These are phyloP conservation scores for Danionella cerebrum DNA, from an alignment of 2,113 vertebrate genomes.

Conservation along the genomic window DNA sequence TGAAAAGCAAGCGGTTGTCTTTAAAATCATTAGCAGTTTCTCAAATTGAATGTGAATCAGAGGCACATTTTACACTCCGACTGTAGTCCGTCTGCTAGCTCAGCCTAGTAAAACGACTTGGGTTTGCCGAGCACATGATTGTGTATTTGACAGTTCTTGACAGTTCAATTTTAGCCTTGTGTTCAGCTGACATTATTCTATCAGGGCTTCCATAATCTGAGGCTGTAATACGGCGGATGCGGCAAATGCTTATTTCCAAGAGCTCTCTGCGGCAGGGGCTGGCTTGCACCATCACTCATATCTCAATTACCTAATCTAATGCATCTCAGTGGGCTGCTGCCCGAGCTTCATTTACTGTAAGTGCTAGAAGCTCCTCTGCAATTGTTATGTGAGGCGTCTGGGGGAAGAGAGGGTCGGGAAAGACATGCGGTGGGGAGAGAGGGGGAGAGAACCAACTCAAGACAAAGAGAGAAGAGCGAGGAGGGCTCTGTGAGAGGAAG, in stretches of 20 bases:
- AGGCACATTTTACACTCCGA: neutral
- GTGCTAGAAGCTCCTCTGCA: constrained; percentile 59
- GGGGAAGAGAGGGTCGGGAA: constrained; percentile 30
- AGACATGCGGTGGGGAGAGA: too few species aligned
- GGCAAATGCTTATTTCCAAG: constrained; percentile 37
- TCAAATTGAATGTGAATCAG: neutral
- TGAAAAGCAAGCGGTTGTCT: neutral
- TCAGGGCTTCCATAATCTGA: constrained; percentile 36
- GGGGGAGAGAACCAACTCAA: constrained; percentile 3
- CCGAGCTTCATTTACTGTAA: constrained; percentile 60
- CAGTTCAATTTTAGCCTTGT: constrained; percentile 49
- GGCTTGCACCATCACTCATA: constrained; percentile 56
- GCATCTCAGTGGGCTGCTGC: constrained; percentile 59
- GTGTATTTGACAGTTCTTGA: constrained; percentile 48
- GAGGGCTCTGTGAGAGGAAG: constrained; percentile 63
- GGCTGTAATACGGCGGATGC: constrained; percentile 28
- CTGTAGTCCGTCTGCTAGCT: neutral
- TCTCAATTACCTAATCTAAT: constrained; percentile 79
- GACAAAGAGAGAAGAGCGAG: constrained; percentile 36
- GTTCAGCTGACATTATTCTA: constrained; percentile 44
- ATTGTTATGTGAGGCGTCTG: constrained; percentile 64
- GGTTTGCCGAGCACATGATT: constrained; percentile 34
- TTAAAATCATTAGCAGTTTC: constrained; percentile 24
- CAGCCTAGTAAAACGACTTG: neutral
- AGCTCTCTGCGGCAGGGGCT: constrained; percentile 52